Conservation (phyloP, 2,113 vertebrate species). For the Struthio camelus region DNA sequence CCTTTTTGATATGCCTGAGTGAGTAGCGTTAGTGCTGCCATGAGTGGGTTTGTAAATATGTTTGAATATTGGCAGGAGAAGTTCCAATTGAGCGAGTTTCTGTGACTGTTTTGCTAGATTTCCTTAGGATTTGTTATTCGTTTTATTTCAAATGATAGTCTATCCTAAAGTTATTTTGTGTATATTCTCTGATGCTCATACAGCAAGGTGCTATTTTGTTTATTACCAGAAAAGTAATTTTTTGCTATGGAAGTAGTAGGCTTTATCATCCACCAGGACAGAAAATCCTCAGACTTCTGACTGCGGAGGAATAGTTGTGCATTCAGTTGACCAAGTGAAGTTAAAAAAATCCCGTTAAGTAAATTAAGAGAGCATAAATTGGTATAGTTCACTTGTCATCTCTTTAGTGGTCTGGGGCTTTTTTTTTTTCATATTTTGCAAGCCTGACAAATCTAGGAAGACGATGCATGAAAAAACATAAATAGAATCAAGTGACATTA, state of each 20-base stretch:
- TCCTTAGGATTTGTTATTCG: neutral
- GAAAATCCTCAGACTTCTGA: neutral
- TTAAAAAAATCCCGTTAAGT: neutral
- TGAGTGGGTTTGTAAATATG: neutral
- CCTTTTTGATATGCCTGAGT: neutral
- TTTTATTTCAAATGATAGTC: neutral
- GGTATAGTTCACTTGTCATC: slow-evolving; percentile 45
- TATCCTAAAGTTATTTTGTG: neutral
- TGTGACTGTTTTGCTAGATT: neutral
- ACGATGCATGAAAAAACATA: slow-evolving; percentile 65
- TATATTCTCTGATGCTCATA: neutral
- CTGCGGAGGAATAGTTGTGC: neutral
- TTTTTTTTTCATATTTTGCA: slow-evolving; percentile 6
- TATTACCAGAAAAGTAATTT: neutral
- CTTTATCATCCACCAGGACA: neutral
- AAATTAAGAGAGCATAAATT: neutral
- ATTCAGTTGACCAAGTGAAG: neutral
- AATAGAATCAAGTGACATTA: slow-evolving; percentile 58
- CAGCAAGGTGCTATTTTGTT: neutral
- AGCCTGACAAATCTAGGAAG: slow-evolving; percentile 66
- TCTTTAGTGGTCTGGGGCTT: neutral
- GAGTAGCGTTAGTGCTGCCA: neutral
- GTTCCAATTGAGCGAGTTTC: neutral
- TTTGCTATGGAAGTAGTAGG: neutral
- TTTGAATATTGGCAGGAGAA: neutral